These are phyloP conservation scores for Rhagoletis pomonella DNA, from an alignment of 1,140 invertebrate genomes.

Conservation along the genomic window DNA sequence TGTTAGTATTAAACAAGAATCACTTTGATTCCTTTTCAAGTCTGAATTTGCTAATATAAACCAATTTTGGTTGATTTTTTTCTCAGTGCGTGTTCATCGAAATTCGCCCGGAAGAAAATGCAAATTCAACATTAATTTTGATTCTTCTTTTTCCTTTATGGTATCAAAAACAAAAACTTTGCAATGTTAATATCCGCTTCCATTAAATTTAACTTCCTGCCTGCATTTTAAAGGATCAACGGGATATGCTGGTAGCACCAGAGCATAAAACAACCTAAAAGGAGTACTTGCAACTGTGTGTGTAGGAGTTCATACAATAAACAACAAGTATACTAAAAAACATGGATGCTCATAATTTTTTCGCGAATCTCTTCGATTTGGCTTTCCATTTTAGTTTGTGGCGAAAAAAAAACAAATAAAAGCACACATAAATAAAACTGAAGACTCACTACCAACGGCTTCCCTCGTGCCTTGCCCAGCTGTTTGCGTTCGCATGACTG, in stretches of 20 bases:
- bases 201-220: slow-evolving; percentile 48
- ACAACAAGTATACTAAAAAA: not conserved
- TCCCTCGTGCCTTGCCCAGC: not conserved
- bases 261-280: not conserved
- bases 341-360: slow-evolving; percentile 2
- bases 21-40: too few relatives aligned
- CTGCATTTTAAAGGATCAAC: slow-evolving; percentile 42
- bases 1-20: too few relatives aligned
- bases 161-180: slow-evolving; percentile 21
- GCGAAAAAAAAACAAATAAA: not conserved
- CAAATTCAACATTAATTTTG: slow-evolving; percentile 5
- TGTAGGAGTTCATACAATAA: not conserved
- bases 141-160: not conserved
- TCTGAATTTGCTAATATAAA: too few relatives aligned
- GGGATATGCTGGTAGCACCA: slow-evolving; percentile 18
- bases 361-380: not conserved
- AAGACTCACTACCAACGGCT: not conserved
- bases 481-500: not conserved
- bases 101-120: not conserved
- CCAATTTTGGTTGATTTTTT: too few relatives aligned
- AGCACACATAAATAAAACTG: too few relatives aligned
- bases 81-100: too few relatives aligned
- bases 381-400: not conserved
- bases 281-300: not conserved
- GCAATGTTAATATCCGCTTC: slow-evolving; percentile 43